Evolutionary conservation across 23 tunicate species (phyloP), one percentile per base, ranked within the genome.

Genomic region (Ascidia mentula): DNA sequence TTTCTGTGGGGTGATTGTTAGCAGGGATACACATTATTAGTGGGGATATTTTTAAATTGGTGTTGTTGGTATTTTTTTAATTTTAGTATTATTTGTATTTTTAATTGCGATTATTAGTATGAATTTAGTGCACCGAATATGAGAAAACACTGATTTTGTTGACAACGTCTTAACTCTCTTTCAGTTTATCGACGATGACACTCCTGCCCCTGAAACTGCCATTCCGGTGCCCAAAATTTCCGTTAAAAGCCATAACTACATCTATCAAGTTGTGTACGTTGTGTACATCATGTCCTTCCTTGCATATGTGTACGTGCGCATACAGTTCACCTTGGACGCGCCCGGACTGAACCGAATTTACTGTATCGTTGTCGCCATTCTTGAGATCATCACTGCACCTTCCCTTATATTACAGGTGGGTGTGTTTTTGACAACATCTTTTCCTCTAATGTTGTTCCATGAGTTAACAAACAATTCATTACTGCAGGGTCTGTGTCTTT

Each of bases 131-230:
- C n/a, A n/a, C 53, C 15, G 53, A 42, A 42, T 42, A 42, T 9
- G 12, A 34, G 40, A 28, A 36, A n/a, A n/a, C 7, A 8, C 28
- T 74, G 6, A 5, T 8, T 6, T 36, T 24, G 59, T 37, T 74
- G 20, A 74, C 26, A 32, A n/a, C n/a, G n/a, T n/a, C n/a, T n/a
- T n/a, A n/a, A n/a, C n/a, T n/a, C 26, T 30, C 40, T 80, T 90
- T n/a, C 75, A 90, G 89, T 89, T 89, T 40, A 88, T 94, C 36
- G 94, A 88, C 71, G 98, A 94, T 71, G 98, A 94, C 77, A 94
- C 98, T 2, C 98, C 98, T 0, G 98, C 98, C 15, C 98, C 98
- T 0, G 98, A 94, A 78, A 88, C 98, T 34, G 79, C 98, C 30
- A 94, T 81, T 69, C 98, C 95, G 0, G 98, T 94, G 22, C 98